Percentiles rank a stretch among this genome's conserved stretches.
These are phyloP conservation scores for Hipparchia semele DNA, from an alignment of 2,888 invertebrate genomes.

Conservation along the genomic window DNA sequence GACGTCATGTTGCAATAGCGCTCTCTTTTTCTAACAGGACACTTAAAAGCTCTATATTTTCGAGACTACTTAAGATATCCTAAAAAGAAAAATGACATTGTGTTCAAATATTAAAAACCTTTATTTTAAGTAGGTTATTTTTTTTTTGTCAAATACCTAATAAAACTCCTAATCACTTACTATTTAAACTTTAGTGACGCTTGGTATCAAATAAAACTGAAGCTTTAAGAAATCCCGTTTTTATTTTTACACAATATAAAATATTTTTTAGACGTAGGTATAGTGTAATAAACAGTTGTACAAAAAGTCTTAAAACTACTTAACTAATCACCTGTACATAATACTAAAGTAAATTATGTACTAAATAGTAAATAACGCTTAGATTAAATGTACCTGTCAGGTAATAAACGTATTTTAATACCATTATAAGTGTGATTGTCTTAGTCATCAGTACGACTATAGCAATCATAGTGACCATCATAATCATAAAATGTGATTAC, in stretches of 20 bases:
- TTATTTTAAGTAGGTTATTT: too few species aligned
- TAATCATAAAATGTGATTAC: too few species aligned
- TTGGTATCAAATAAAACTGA: conserved; percentile 14
- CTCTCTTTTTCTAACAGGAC: too few species aligned
- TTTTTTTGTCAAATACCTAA: too few species aligned
- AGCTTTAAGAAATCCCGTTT: conserved; percentile 13
- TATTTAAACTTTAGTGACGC: too few species aligned
- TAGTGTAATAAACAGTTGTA: conserved; percentile 14
- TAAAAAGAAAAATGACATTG: too few species aligned
- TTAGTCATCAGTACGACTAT: background rate
- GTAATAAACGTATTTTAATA: background rate
- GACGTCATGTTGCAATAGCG: too few species aligned
- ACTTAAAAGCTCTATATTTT: too few species aligned
- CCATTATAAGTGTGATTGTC: background rate
- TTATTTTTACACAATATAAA: conserved; percentile 14
- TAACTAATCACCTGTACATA: conserved; percentile 22
- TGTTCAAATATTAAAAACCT: too few species aligned
- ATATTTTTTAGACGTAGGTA: background rate
- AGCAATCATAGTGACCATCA: background rate
- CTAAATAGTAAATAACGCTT: background rate
- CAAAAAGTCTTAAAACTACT: conserved; percentile 1
- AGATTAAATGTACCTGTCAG: conserved; percentile 11
- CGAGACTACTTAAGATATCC: too few species aligned
- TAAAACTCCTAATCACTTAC: too few species aligned
- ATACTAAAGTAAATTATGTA: conserved; percentile 10